Evolutionary conservation across 1,140 invertebrate species (phyloP).

Genomic region (Drosophila tani): DNA sequence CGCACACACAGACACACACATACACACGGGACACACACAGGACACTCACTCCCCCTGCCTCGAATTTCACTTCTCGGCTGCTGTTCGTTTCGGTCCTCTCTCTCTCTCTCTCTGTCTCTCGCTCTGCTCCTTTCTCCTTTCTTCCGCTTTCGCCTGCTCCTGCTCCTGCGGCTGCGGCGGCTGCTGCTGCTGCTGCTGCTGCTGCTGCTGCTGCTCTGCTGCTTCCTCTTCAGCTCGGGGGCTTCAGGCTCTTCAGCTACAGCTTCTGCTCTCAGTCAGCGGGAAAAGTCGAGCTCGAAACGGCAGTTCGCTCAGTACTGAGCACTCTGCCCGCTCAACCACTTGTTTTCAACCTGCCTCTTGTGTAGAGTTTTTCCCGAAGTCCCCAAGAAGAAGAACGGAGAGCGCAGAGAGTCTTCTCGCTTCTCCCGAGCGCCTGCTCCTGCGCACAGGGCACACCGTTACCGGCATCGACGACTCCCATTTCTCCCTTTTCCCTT

Average conservation of each 20-base stretch:
- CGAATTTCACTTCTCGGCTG: slow-evolving; percentile 78
- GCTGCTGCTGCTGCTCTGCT: slow-evolving; percentile 24
- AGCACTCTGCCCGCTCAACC: slow-evolving; percentile 72
- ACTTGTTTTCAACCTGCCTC: slow-evolving; percentile 81
- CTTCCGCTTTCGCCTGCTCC: slow-evolving; percentile 24
- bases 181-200: slow-evolving; percentile 28
- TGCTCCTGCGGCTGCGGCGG: slow-evolving; percentile 24
- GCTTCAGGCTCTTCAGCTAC: slow-evolving; percentile 40
- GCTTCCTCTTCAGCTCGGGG: slow-evolving; percentile 38
- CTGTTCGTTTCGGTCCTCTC: slow-evolving; percentile 42
- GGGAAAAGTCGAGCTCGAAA: slow-evolving; percentile 68
- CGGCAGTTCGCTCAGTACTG: slow-evolving; percentile 75
- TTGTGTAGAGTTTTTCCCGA: slow-evolving; percentile 49
- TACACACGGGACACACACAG: background rate
- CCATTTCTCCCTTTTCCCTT: slow-evolving; percentile 15
- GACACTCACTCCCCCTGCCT: slow-evolving; percentile 51
- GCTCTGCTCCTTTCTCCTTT: slow-evolving; percentile 22
- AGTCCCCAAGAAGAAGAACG: slow-evolving; percentile 8
- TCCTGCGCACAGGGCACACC: slow-evolving; percentile 33
- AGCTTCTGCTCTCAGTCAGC: slow-evolving; percentile 54
- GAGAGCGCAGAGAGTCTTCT: slow-evolving; percentile 4
- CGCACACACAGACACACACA: slow-evolving; percentile 25
- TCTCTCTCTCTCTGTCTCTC: slow-evolving; percentile 7
- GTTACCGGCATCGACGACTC: slow-evolving; percentile 41
- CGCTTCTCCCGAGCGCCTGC: slow-evolving; percentile 13